These are phyloP conservation scores for Tetramorium bicarinatum DNA, from an alignment of 2,888 invertebrate genomes.

Conservation along the genomic window DNA sequence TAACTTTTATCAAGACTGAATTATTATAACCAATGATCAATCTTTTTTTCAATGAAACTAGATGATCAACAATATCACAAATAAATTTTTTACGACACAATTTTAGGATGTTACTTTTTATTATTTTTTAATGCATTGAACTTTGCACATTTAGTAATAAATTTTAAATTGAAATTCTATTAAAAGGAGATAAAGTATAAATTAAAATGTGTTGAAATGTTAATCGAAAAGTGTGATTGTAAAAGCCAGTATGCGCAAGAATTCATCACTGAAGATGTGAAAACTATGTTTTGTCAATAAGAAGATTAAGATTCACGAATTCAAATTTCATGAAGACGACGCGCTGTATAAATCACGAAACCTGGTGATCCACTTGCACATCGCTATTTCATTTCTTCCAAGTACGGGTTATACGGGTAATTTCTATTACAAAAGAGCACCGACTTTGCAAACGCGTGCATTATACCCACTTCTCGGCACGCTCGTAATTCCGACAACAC, in stretches of 20 bases:
- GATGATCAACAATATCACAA: not conserved
- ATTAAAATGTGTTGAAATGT: not conserved
- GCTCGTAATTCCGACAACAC: constrained; percentile 72
- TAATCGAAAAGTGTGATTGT: not conserved
- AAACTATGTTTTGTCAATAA: not conserved
- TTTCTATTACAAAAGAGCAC: constrained; percentile 72
- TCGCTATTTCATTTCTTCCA: constrained; percentile 59
- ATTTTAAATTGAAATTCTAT: not conserved
- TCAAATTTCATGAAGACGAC: not conserved
- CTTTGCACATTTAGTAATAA: not conserved
- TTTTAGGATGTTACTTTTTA: not conserved
- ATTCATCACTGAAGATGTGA: not conserved
- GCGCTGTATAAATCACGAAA: constrained; percentile 35
- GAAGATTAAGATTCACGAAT: not conserved
- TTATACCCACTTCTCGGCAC: constrained; percentile 69
- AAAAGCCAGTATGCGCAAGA: not conserved
- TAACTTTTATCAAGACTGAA: too few relatives aligned
- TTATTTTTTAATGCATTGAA: not conserved
- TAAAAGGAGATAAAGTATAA: not conserved
- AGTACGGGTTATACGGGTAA: constrained; percentile 64
- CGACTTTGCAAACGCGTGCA: constrained; percentile 62
- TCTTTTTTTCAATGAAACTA: too few relatives aligned
- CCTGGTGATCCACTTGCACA: constrained; percentile 41
- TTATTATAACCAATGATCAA: too few relatives aligned
- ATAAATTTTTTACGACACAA: not conserved